Evolutionary conservation across 2,888 invertebrate species (phyloP).

Genomic region (Rhagonycha lutea): DNA sequence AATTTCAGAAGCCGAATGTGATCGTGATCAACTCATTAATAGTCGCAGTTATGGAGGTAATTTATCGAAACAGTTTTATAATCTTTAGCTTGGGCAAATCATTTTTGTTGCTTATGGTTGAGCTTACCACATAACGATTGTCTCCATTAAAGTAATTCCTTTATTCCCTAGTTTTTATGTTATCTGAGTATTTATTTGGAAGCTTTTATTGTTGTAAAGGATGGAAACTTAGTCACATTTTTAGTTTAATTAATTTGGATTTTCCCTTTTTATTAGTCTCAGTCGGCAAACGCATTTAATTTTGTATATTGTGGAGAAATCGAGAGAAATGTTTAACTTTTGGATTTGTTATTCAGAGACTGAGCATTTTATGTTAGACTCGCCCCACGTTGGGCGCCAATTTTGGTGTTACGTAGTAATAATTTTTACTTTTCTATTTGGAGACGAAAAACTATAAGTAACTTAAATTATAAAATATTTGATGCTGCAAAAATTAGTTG

Average conservation of each 20-base stretch:
- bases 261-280: neutral
- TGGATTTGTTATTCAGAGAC: no score
- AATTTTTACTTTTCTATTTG: neutral
- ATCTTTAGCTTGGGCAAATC: neutral
- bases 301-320: neutral
- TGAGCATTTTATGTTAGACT: no score
- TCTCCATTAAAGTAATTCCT: neutral
- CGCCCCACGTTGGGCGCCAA: conserved; percentile 2
- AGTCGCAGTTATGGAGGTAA: conserved; percentile 85
- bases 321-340: neutral
- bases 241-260: neutral
- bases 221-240: neutral
- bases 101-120: conserved; percentile 17
- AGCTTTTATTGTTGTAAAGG: neutral
- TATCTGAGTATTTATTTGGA: neutral
- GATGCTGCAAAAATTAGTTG: neutral
- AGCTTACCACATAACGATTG: conserved; percentile 16
- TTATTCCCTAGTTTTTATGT: neutral
- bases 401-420: neutral
- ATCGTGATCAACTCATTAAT: conserved; percentile 77
- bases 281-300: neutral
- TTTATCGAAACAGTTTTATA: conserved; percentile 39
- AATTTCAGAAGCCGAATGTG: conserved; percentile 92
- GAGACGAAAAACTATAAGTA: neutral
- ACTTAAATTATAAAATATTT: neutral